Base-by-base conservation (phyloP, 2,888 invertebrate genomes). In the Rhagium mordax region DNA sequence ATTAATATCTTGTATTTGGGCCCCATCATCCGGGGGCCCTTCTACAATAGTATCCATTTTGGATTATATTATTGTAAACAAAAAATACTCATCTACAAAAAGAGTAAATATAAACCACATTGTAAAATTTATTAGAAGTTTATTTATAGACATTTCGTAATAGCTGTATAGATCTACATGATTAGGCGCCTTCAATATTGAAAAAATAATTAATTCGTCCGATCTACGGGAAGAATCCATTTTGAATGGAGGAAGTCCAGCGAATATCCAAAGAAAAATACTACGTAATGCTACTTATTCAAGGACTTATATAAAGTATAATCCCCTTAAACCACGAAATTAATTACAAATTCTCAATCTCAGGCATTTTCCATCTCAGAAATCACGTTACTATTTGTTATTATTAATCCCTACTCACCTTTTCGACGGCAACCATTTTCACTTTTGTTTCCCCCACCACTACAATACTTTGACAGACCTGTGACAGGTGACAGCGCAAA, bases 11-110 rank as follows among this genome's bases (percentile, higher is more conserved):
- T 82, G 80, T 33, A 81, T 80, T 67, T 78, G 81, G 33, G 67
- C 74, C 61, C 72, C 72, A 24, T 82, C 83, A 71, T 84, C 82
- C 16, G 82, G 80, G 68, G 83, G 81, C 66, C 81, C 81, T 77
- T 84, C 82, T 16, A 81, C 81, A 65, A 83, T 80, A 20, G 83
- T 81, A 67, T 85, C 85, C 86, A 86, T 86, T 67, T 77, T 81
- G 13, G 33, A 8, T 60, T 57, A 71, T n/a, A 5, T 65, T 66
- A 27, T 65, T 60, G 49, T 16, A 53, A 57, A 57, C 55, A 64
- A 66, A 62, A 70, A 51, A 47, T 66, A 51, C 41, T 67, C 67
- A 70, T 51, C 72, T 74, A 48, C n/a, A 65, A 65, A 59, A 67
- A 55, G 18, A 55, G 8, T 18, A 29, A 57, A 48, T 48, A 51